phyloP scores from a whole-genome alignment of 2,113 vertebrate genomes.

The Austrofundulus limnaeus region DNA sequence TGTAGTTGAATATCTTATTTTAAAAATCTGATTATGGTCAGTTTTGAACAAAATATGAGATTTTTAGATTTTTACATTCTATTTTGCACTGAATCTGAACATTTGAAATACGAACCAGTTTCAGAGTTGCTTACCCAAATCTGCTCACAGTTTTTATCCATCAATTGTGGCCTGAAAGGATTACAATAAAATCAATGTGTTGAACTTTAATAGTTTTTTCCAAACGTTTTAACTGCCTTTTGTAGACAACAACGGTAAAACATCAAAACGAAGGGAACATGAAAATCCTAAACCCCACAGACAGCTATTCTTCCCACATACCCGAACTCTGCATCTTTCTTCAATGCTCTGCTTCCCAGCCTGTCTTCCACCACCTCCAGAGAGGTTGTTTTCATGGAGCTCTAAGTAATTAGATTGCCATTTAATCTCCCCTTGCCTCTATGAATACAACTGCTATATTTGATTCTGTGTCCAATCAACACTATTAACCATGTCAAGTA shows the following conservation, averaged over 20 bases:
- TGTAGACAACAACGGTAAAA: neutral
- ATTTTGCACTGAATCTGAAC: neutral
- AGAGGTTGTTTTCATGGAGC: constrained; percentile 71
- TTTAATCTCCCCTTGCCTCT: constrained; percentile 71
- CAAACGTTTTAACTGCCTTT: neutral
- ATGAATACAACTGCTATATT: constrained; percentile 74
- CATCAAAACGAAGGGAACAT: too few species aligned
- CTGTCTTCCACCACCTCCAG: constrained; percentile 54
- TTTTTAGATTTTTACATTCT: neutral
- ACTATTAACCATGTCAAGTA: constrained; percentile 53
- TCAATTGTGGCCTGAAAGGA: neutral
- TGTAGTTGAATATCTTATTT: neutral
- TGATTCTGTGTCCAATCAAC: constrained; percentile 73
- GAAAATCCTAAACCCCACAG: constrained; percentile 22
- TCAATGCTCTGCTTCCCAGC: constrained; percentile 26
- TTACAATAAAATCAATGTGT: neutral
- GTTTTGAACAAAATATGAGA: neutral
- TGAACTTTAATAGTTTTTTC: neutral
- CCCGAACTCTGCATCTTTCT: constrained; percentile 20
- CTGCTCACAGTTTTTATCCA: neutral
- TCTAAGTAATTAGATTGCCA: constrained; percentile 75
- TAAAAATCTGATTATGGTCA: neutral
- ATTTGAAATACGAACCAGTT: neutral
- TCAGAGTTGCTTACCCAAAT: neutral
- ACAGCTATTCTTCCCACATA: constrained; percentile 25